Evolutionary conservation across 2,888 invertebrate genomes (phyloP).

Genomic region (Andrena hattorfiana): DNA sequence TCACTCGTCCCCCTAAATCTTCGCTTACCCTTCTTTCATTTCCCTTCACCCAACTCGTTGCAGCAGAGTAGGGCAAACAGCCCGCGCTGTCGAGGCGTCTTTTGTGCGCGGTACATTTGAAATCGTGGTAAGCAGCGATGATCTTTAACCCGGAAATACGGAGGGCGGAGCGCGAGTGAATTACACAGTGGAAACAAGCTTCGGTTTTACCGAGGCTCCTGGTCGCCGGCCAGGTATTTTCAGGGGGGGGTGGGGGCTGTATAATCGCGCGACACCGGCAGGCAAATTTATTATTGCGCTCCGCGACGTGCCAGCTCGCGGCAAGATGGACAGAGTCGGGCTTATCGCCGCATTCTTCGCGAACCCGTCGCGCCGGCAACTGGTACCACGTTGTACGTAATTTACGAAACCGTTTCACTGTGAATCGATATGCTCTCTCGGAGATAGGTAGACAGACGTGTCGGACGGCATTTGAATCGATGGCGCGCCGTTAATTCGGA

Average conservation of each 20-base stretch:
- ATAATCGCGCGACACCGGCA: constrained; percentile 47
- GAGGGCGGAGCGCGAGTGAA: constrained; percentile 41
- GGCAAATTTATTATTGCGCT: constrained; percentile 54
- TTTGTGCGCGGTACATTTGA: constrained; percentile 1
- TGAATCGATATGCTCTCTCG: constrained; percentile 46
- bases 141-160: constrained; percentile 34
- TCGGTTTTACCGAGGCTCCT: constrained; percentile 49
- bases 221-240: constrained; percentile 50
- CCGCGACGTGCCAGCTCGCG: constrained; percentile 24
- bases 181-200: constrained; percentile 52
- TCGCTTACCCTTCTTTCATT: not conserved
- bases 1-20: no score
- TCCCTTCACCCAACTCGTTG: no score
- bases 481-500: constrained; percentile 28
- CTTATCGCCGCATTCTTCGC: constrained; percentile 60
- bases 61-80: not conserved
- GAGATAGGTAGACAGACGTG: constrained; percentile 21
- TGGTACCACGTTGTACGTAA: constrained; percentile 35
- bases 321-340: constrained; percentile 48
- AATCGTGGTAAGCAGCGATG: constrained; percentile 30
- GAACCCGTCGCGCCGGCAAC: constrained; percentile 42
- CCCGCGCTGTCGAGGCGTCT: not conserved
- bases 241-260: constrained; percentile 4
- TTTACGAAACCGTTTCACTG: constrained; percentile 42
- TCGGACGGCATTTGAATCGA: constrained; percentile 37